Evolutionary conservation across 2,797 vertebrate species (phyloP).

Genomic region (Anabas testudineus): DNA sequence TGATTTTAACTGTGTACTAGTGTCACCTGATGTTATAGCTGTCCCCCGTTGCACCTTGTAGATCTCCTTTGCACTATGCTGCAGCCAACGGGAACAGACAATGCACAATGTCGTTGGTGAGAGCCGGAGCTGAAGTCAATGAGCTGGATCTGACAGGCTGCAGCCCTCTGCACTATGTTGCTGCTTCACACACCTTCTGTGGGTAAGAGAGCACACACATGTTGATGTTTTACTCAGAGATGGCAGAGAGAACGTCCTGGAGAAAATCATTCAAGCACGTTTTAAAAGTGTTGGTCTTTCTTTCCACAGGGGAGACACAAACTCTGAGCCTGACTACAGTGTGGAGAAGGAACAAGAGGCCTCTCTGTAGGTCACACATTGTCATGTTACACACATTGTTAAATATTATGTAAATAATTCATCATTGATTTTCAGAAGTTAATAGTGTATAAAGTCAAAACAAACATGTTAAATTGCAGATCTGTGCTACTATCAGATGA

Average conservation of each 20-base stretch:
- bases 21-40: slow-evolving; percentile 27
- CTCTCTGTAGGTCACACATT: slow-evolving; percentile 88
- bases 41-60: slow-evolving; percentile 52
- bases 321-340: slow-evolving; percentile 80
- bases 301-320: slow-evolving; percentile 82
- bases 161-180: slow-evolving; percentile 93
- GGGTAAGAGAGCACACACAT: slow-evolving; percentile 81
- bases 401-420: not conserved
- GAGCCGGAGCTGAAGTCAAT: slow-evolving; percentile 90
- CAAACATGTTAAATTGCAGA: too few species aligned
- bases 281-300: slow-evolving; percentile 18
- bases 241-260: not conserved
- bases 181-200: slow-evolving; percentile 92
- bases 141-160: slow-evolving; percentile 92
- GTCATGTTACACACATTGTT: not conserved
- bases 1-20: not conserved
- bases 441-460: too few species aligned
- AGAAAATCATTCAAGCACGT: not conserved
- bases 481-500: too few species aligned
- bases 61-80: slow-evolving; percentile 94
- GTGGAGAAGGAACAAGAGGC: slow-evolving; percentile 91
- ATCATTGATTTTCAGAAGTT: too few species aligned
- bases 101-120: slow-evolving; percentile 91
- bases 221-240: not conserved
- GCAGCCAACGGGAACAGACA: slow-evolving; percentile 94